phyloP scores from a whole-genome alignment of 1,140 invertebrate genomes.

The Carposina sasakii region DNA sequence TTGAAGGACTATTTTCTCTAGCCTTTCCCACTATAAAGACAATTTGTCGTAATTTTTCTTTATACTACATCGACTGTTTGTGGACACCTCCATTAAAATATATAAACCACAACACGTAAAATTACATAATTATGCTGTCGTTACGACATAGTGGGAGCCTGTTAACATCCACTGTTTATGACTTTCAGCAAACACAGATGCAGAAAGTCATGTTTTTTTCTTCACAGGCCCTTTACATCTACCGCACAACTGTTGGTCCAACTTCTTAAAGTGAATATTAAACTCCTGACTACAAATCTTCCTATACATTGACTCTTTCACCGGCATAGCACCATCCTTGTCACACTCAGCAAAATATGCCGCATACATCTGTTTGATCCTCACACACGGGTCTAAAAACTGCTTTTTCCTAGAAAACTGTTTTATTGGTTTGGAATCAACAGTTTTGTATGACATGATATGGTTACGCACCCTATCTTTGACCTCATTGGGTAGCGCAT shows the following conservation, averaged over 20 bases:
- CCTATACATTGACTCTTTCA: conserved; percentile 69
- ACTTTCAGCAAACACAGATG: too few species aligned
- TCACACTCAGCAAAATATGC: conserved; percentile 58
- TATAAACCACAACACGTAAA: too few species aligned
- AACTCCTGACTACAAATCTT: conserved; percentile 68
- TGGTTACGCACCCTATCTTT: conserved; percentile 59
- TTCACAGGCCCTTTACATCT: conserved; percentile 53
- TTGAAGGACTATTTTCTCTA: too few species aligned
- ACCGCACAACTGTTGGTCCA: conserved; percentile 48
- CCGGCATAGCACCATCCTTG: conserved; percentile 43
- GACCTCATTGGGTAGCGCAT: conserved; percentile 41
- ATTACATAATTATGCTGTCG: too few species aligned
- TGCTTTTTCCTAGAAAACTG: conserved; percentile 62
- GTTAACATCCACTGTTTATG: too few species aligned
- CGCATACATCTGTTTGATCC: conserved; percentile 65
- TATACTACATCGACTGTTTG: too few species aligned
- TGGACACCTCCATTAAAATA: too few species aligned
- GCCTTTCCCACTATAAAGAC: too few species aligned
- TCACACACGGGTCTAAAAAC: conserved; percentile 60
- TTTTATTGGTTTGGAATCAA: conserved; percentile 51
- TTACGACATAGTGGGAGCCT: too few species aligned
- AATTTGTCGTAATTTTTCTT: too few species aligned
- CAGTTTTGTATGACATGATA: conserved; percentile 49
- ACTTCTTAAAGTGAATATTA: conserved; percentile 62
- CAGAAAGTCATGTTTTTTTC: conserved; percentile 42